Evolutionary conservation across 2,797 vertebrate genomes (phyloP).

Genomic region (Neoniphon sammara): DNA sequence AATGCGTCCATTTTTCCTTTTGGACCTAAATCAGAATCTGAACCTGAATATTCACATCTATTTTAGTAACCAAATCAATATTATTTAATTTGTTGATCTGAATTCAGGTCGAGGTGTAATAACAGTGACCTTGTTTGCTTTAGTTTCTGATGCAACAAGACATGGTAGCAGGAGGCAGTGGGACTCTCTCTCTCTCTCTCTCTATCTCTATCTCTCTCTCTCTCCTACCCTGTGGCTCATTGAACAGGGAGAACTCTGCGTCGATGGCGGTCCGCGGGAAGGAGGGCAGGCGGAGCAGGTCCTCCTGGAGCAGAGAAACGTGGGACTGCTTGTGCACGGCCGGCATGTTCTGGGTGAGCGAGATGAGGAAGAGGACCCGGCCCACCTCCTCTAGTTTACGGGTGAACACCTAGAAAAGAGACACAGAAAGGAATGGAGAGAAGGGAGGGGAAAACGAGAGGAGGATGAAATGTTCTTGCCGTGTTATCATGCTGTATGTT

Average conservation of each 20-base stretch:
- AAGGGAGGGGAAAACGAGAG: background rate
- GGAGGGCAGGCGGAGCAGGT: conserved; percentile 95
- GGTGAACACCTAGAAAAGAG: conserved; percentile 89
- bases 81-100: too few relatives aligned
- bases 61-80: too few relatives aligned
- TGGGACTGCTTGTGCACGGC: conserved; percentile 96
- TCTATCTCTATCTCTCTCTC: too few relatives aligned
- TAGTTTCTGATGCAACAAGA: too few relatives aligned
- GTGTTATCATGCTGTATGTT: background rate
- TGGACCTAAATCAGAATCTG: too few relatives aligned
- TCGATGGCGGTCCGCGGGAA: conserved; percentile 97
- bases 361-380: conserved; percentile 95
- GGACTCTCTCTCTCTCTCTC: too few relatives aligned
- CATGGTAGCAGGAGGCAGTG: too few relatives aligned
- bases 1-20: too few relatives aligned
- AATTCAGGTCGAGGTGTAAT: too few relatives aligned
- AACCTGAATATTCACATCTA: too few relatives aligned
- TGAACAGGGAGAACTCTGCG: conserved; percentile 97
- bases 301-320: conserved; percentile 97
- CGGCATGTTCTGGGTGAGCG: conserved; percentile 95
- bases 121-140: too few relatives aligned
- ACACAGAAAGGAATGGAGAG: background rate
- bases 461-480: background rate
- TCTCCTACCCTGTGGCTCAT: conserved; percentile 90
- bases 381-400: conserved; percentile 98